Evolutionary conservation across 2,113 vertebrate species (phyloP).

Genomic region (Maccullochella peelii): DNA sequence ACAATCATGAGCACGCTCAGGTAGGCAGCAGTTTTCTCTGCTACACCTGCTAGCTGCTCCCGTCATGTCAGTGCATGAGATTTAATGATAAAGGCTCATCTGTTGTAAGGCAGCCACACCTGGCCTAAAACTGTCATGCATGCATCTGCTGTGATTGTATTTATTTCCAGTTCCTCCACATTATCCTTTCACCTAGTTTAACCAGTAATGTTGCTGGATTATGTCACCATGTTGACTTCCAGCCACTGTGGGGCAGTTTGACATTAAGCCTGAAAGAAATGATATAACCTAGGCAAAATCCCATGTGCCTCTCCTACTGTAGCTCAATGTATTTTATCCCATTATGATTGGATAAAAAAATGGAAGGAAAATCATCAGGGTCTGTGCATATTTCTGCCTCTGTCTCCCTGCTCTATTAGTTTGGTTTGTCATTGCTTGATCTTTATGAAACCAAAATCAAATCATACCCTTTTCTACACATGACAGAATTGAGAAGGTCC

Average conservation of each 20-base stretch:
- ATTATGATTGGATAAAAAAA: neutral
- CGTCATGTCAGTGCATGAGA: neutral
- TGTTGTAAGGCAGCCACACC: conserved; percentile 30
- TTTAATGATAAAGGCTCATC: neutral
- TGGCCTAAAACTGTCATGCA: neutral
- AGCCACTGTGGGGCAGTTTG: neutral
- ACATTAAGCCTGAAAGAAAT: conserved; percentile 24
- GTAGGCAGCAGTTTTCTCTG: conserved; percentile 36
- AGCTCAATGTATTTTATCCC: conserved; percentile 4
- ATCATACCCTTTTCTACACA: neutral
- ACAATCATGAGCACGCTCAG: conserved; percentile 77
- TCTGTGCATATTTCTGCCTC: conserved; percentile 5
- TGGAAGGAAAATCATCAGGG: neutral
- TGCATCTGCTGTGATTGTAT: neutral
- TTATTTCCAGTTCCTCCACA: conserved; percentile 43
- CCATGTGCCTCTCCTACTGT: neutral
- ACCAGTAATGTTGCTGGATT: conserved; percentile 25
- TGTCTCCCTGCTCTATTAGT: neutral
- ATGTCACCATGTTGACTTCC: conserved; percentile 2
- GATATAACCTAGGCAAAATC: neutral
- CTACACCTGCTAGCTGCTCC: neutral
- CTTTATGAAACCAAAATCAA: neutral
- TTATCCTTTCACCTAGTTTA: neutral
- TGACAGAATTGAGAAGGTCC: conserved; percentile 78
- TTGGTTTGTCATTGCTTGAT: neutral